phyloP scores from a whole-genome alignment of 1,140 invertebrate genomes.

The Danaus plexippus region DNA sequence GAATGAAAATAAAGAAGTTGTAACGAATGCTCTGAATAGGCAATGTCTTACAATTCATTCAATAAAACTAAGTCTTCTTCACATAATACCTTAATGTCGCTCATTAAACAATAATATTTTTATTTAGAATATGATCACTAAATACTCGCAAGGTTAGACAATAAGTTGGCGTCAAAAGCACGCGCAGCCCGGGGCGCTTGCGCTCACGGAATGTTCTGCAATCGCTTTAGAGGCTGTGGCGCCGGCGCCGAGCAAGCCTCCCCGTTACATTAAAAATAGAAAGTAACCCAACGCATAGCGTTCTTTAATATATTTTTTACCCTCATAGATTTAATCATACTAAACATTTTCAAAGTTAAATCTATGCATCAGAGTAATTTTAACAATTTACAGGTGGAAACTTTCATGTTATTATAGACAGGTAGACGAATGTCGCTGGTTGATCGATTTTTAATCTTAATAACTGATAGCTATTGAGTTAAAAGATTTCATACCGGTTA shows the following conservation, averaged over 20 bases:
- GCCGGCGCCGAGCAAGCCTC: constrained; percentile 47
- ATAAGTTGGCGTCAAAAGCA: constrained; percentile 11
- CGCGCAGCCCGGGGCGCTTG: constrained; percentile 56
- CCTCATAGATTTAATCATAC: constrained; percentile 21
- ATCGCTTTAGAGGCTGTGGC: constrained; percentile 55
- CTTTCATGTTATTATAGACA: no score
- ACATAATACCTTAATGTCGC: constrained; percentile 42
- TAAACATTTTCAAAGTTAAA: no score
- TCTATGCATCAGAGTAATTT: no score
- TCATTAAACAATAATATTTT: constrained; percentile 24
- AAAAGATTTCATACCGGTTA: no score
- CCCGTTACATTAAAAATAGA: constrained; percentile 68
- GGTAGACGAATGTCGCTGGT: no score
- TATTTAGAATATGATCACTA: not conserved
- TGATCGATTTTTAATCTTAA: no score
- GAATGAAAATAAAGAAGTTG: constrained; percentile 7
- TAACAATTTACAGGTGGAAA: no score
- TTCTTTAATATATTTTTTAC: constrained; percentile 59
- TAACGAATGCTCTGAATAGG: constrained; percentile 21
- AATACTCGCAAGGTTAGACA: no score
- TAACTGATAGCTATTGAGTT: no score
- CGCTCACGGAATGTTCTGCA: constrained; percentile 56
- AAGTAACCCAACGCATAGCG: constrained; percentile 58
- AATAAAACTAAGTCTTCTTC: constrained; percentile 32
- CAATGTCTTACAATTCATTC: constrained; percentile 43